Conservation (phyloP, 2,888 invertebrate genomes). For the Deroplatys truncata region DNA sequence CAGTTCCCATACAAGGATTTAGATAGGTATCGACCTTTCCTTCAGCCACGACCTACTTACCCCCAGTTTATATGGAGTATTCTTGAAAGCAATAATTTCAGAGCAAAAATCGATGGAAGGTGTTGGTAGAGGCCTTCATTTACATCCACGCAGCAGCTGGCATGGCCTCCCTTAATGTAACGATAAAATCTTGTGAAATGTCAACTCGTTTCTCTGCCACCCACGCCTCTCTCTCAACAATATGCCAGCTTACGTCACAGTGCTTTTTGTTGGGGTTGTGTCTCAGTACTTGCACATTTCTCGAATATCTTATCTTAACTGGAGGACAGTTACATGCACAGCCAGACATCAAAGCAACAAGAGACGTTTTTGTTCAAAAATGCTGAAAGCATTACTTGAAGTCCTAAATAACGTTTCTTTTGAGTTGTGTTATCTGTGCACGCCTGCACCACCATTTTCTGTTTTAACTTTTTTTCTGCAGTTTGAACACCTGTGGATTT, state of each 20-base stretch:
- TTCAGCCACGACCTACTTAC: background rate
- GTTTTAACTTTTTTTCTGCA: too few relatives aligned
- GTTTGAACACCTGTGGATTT: too few relatives aligned
- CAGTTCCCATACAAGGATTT: background rate
- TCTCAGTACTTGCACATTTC: too few relatives aligned
- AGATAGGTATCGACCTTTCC: background rate
- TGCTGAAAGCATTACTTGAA: too few relatives aligned
- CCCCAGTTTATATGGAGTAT: background rate
- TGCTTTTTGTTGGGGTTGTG: background rate
- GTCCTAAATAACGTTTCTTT: too few relatives aligned
- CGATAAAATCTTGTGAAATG: background rate
- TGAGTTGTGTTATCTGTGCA: too few relatives aligned
- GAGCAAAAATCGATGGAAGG: background rate
- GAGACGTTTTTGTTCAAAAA: too few relatives aligned
- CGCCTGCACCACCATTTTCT: too few relatives aligned
- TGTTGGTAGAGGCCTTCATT: background rate
- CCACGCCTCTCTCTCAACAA: background rate
- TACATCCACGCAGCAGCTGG: background rate
- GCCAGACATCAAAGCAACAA: too few relatives aligned
- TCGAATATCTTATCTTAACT: too few relatives aligned
- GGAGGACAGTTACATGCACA: too few relatives aligned
- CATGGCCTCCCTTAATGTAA: background rate
- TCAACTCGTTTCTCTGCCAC: background rate
- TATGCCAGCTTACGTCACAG: background rate
- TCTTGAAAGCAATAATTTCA: background rate